phyloP scores from a whole-genome alignment of 2,113 vertebrate genomes.

The Ondatra zibethicus region DNA sequence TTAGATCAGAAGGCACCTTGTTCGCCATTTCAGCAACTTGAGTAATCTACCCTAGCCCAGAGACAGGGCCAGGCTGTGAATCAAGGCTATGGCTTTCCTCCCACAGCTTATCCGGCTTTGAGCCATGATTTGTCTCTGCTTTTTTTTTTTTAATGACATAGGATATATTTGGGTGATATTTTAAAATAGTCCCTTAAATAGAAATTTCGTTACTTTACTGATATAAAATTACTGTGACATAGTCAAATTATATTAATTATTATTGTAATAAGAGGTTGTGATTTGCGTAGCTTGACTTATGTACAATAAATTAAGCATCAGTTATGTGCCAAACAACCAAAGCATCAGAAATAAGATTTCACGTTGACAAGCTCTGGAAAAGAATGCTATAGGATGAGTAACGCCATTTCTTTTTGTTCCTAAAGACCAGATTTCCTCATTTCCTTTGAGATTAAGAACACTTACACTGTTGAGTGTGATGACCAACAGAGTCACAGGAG shows the following conservation, averaged over 20 bases:
- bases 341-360: background rate
- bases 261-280: background rate
- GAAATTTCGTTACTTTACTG: background rate
- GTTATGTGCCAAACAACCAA: background rate
- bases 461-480: background rate
- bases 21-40: background rate
- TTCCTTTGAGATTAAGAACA: background rate
- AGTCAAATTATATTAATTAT: background rate
- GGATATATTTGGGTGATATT: background rate
- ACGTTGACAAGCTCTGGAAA: background rate
- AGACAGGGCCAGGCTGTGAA: rapidly evolving
- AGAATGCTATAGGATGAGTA: background rate
- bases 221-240: background rate
- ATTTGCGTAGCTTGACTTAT: background rate
- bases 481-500: background rate
- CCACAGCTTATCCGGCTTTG: background rate
- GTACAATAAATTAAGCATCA: background rate
- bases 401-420: background rate
- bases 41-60: rapidly evolving
- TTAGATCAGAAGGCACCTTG: background rate
- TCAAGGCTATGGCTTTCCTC: background rate
- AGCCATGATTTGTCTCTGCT: background rate
- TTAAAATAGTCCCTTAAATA: background rate
- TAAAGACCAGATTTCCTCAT: background rate
- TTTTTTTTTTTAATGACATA: background rate